A percentile compares a stretch with the other conserved stretches of the same genome.
Conservation (phyloP, 2,797 vertebrate species). For the Gallinago solitaria region DNA sequence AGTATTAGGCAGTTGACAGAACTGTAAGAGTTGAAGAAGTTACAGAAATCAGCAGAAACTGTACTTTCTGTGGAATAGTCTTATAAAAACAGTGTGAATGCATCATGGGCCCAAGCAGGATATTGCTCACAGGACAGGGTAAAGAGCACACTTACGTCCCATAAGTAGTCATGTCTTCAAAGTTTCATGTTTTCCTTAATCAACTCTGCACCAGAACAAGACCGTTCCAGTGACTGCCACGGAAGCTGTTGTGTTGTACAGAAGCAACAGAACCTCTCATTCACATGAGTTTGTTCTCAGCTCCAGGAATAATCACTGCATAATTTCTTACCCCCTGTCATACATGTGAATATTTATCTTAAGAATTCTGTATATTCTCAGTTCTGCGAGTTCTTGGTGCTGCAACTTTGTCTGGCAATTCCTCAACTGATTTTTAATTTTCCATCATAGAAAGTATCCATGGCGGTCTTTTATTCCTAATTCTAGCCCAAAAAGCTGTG, state of each 20-base stretch:
- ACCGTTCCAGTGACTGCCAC: background rate
- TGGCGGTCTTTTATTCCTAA: background rate
- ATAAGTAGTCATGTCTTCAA: background rate
- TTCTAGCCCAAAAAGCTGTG: background rate
- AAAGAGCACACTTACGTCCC: background rate
- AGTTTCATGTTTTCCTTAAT: background rate
- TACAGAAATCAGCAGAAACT: background rate
- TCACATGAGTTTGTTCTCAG: background rate
- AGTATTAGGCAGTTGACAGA: background rate
- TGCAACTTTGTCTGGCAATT: background rate
- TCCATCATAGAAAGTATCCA: background rate
- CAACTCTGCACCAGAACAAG: background rate
- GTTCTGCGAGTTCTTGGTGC: background rate
- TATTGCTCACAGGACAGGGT: background rate
- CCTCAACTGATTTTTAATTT: background rate
- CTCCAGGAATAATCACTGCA: background rate
- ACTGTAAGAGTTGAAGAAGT: background rate
- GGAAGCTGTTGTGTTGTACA: background rate
- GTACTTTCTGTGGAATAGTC: background rate
- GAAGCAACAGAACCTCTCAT: background rate
- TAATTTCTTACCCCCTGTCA: constrained; percentile 10
- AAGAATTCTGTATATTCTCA: background rate
- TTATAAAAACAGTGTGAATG: background rate
- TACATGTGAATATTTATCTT: background rate
- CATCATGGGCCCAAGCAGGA: background rate